phyloP scores from a whole-genome alignment of 1,140 invertebrate genomes.

The Bombus superbus region DNA sequence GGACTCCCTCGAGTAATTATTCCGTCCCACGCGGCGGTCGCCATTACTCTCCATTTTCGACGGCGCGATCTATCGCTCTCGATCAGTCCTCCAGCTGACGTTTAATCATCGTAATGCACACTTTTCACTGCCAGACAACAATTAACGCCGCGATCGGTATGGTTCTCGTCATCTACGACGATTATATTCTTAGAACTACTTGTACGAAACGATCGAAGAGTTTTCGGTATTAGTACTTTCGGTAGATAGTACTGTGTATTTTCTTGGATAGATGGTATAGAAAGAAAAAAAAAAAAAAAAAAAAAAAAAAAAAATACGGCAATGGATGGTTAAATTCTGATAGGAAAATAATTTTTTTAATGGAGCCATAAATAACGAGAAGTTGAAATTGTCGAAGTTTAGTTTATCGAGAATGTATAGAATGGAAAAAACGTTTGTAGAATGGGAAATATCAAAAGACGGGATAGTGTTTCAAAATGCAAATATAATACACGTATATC shows the following conservation, averaged over 20 bases:
- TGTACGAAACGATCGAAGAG: not conserved
- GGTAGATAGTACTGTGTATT: too few relatives aligned
- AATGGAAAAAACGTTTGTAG: too few relatives aligned
- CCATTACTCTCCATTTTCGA: slow-evolving; percentile 25
- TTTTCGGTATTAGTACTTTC: not conserved
- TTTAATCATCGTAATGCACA: slow-evolving; percentile 26
- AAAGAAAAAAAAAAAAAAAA: too few relatives aligned
- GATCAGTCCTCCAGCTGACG: not conserved
- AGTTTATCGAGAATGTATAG: not conserved
- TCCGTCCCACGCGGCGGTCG: not conserved
- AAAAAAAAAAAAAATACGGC: too few relatives aligned
- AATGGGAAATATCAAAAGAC: too few relatives aligned
- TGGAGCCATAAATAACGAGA: too few relatives aligned
- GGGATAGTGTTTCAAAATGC: too few relatives aligned
- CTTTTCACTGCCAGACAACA: not conserved
- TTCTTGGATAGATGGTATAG: not conserved
- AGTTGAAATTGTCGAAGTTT: not conserved
- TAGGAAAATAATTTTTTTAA: not conserved
- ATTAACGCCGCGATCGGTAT: not conserved
- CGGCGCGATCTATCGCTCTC: not conserved
- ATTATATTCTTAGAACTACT: not conserved
- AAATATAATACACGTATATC: too few relatives aligned
- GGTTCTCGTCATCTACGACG: too few relatives aligned
- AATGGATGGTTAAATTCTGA: not conserved
- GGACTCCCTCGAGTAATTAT: slow-evolving; percentile 17